Base-by-base conservation (phyloP, 2,797 vertebrate species). In the Poliocrania exsul region DNA sequence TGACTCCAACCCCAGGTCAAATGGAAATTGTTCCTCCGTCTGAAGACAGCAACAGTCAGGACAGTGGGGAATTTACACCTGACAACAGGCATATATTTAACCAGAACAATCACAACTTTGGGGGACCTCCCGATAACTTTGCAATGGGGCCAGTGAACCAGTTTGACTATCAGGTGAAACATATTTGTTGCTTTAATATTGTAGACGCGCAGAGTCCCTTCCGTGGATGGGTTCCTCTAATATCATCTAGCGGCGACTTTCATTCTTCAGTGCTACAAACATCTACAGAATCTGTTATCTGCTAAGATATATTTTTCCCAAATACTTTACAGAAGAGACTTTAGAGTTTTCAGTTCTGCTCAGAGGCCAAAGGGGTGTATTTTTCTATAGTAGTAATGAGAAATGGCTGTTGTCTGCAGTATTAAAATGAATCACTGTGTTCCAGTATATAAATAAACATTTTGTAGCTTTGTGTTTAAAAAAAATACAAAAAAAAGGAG, bases 101-200 rank as follows among this genome's bases (percentile, higher is more conserved):
- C 98, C 99, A 99, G 98, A 99, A 99, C 98, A 99, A 99, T 98
- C 99, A 99, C 98, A 98, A 98, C 98, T 99, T 99, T 98, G 99
- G 98, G 97, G 99, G 98, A 98, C 99, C 99, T 98, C 98, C 99
- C 56, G 99, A 99, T 98, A 99, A 98, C 98, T 99, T 99, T 98
- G 97, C 99, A 98, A 98, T 99, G 98, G 98, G 98, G 97, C 99
- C 99, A 97, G 98, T 99, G 98, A 99, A 99, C 98, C 99, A 99
- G 98, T 99, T 99, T 99, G 99, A 99, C 98, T 99, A 99, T 98
- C 99, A 99, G 99, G 99, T 99, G 98, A 98, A 98, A 98, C 98
- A 98, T 98, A 98, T 96, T 95, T 98, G 95, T 98, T 98, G 94
- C 97, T 98, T 98, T 98, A 96, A 93, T 98, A 73, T 92, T 96